Evolutionary conservation across 2,888 invertebrate species (phyloP).

Genomic region (Meiosimyza decipiens): DNA sequence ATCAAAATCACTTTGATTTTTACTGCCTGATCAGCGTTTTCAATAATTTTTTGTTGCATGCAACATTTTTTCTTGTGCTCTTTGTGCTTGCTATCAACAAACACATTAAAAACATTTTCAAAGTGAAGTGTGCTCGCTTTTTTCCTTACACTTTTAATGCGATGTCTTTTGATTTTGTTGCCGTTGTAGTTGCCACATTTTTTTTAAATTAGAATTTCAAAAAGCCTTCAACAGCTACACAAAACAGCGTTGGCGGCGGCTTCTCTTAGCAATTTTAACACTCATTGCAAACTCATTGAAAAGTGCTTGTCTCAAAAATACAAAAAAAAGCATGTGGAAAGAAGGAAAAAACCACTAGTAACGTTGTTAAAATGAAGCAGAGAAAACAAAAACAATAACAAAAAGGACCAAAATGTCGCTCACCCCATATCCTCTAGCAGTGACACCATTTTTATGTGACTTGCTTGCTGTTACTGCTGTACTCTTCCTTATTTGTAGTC

Average conservation of each 20-base stretch:
- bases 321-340: constrained; percentile 4
- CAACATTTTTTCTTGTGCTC: neutral
- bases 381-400: neutral
- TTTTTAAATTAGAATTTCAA: constrained; percentile 26
- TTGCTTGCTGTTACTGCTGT: neutral
- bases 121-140: neutral
- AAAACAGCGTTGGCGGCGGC: neutral
- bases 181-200: constrained; percentile 4
- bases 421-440: constrained; percentile 35
- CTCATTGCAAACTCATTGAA: neutral
- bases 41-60: neutral
- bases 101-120: neutral
- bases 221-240: constrained; percentile 1
- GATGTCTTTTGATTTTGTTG: neutral
- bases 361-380: neutral
- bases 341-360: constrained; percentile 22
- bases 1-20: too few relatives aligned
- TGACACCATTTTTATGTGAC: constrained; percentile 39
- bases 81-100: neutral
- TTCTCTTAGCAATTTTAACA: neutral
- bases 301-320: neutral
- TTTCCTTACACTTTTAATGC: too few relatives aligned
- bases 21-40: too few relatives aligned
- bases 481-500: constrained; percentile 31
- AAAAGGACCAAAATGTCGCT: constrained; percentile 24